phyloP scores from a whole-genome alignment of 2,888 invertebrate species.

The Mythimna loreyi region DNA sequence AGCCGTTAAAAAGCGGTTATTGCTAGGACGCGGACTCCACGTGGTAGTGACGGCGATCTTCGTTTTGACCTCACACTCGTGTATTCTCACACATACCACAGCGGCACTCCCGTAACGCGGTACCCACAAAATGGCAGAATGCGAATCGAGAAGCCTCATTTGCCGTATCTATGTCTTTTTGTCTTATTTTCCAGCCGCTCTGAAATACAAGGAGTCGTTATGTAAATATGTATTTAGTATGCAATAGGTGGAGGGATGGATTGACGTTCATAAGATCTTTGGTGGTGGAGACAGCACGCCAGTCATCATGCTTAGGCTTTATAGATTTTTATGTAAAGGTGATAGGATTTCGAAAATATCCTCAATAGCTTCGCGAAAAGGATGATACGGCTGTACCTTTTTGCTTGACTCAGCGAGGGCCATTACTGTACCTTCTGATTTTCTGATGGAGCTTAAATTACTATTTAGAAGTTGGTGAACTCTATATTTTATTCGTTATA shows the following conservation, averaged over 20 bases:
- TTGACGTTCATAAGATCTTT: neutral
- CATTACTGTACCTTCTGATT: too few species aligned
- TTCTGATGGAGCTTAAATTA: neutral
- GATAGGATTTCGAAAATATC: too few species aligned
- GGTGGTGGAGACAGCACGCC: too few species aligned
- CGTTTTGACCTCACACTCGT: conserved; percentile 43
- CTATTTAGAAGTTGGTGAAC: neutral
- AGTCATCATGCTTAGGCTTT: too few species aligned
- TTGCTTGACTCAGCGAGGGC: too few species aligned
- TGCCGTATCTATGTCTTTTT: conserved; percentile 57
- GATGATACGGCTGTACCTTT: too few species aligned
- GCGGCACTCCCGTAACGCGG: conserved; percentile 74
- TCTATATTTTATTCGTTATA: neutral
- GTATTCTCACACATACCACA: conserved; percentile 75
- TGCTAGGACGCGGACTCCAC: neutral
- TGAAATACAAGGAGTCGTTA: conserved; percentile 62
- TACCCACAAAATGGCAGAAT: conserved; percentile 72
- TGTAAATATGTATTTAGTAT: neutral
- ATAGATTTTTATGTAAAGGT: neutral
- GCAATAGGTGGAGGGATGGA: neutral
- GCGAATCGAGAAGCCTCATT: conserved; percentile 68
- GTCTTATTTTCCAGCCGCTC: conserved; percentile 73
- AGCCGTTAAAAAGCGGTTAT: too few species aligned
- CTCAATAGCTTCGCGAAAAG: too few species aligned
- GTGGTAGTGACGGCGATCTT: neutral